phyloP scores from a whole-genome alignment of 2,797 vertebrate genomes.

The Danio jaintianensis region DNA sequence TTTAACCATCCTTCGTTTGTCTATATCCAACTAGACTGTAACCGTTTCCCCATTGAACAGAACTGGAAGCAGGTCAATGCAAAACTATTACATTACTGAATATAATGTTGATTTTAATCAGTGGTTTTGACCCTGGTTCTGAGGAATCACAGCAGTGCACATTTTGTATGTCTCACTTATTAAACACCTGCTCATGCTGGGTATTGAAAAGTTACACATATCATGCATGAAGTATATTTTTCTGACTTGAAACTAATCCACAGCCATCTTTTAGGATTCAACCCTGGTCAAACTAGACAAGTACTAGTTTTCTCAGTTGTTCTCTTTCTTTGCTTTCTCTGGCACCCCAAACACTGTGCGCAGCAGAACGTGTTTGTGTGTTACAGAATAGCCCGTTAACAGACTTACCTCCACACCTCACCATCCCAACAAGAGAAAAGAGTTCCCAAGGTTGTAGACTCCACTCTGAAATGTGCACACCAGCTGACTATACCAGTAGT shows the following conservation, averaged over 20 bases:
- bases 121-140: too few relatives aligned
- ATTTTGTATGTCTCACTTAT: background rate
- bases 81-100: background rate
- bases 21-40: slow-evolving; percentile 40
- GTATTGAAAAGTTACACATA: background rate
- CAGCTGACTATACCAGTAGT: slow-evolving; percentile 67
- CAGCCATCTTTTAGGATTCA: background rate
- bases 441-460: slow-evolving; percentile 51
- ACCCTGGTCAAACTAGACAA: background rate
- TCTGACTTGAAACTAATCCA: background rate
- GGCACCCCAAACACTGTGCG: background rate
- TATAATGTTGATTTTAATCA: background rate
- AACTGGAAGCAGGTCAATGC: background rate
- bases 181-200: background rate
- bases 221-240: background rate
- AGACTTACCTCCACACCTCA: slow-evolving; percentile 48
- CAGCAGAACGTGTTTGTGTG: slow-evolving; percentile 53
- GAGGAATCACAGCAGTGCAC: too few relatives aligned
- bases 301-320: background rate
- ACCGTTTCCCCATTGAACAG: background rate
- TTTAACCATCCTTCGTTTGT: slow-evolving; percentile 50
- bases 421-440: slow-evolving; percentile 34
- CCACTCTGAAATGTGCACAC: slow-evolving; percentile 66
- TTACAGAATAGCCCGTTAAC: slow-evolving; percentile 36
- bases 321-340: background rate